Conservation (phyloP, 2,797 vertebrate species). For the Chaetophractus vellerosus region DNA sequence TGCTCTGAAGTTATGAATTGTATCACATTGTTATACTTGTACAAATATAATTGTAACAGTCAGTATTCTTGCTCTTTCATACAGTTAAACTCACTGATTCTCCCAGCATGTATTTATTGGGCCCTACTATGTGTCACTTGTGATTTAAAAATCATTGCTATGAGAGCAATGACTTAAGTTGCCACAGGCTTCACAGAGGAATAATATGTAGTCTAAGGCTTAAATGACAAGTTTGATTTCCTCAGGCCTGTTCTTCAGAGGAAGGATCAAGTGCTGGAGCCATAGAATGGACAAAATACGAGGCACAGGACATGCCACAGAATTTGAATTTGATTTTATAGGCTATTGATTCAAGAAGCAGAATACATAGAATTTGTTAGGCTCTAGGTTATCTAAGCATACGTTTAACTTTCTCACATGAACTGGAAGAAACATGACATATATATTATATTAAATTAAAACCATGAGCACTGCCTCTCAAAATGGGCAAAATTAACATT, state of each 20-base stretch:
- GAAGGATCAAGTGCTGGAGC: not conserved
- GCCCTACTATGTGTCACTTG: slow-evolving; percentile 21
- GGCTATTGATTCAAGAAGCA: not conserved
- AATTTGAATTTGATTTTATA: not conserved
- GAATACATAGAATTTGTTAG: not conserved
- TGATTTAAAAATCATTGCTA: slow-evolving; percentile 26
- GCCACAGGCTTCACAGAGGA: not conserved
- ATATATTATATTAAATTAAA: slow-evolving; percentile 42
- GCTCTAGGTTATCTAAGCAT: slow-evolving; percentile 13
- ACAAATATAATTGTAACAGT: not conserved
- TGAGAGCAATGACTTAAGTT: not conserved
- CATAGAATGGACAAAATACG: not conserved
- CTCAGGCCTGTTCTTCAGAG: not conserved
- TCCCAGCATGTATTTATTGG: slow-evolving; percentile 32
- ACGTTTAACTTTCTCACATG: slow-evolving; percentile 18
- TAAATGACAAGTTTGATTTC: not conserved
- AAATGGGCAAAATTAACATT: not conserved
- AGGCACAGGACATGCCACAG: not conserved
- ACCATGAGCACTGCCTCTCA: not conserved
- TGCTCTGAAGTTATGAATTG: slow-evolving; percentile 34
- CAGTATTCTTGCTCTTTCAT: not conserved
- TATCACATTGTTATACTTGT: not conserved
- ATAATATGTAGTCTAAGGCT: not conserved
- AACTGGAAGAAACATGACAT: not conserved
- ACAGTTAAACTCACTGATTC: slow-evolving; percentile 8